Conservation (phyloP, 2,113 vertebrate genomes). For the Solea solea region DNA sequence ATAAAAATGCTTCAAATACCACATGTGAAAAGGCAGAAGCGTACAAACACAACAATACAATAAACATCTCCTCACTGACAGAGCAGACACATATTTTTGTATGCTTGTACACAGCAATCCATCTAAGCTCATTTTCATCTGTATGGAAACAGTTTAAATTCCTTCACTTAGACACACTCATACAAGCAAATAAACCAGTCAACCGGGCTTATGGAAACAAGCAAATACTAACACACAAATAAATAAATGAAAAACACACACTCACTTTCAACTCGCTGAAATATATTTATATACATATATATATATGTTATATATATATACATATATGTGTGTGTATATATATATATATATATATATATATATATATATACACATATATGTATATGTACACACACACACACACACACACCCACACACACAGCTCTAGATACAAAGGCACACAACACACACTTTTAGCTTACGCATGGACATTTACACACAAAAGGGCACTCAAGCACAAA, state of each 20-base stretch:
- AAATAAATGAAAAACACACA: slow-evolving; percentile 41
- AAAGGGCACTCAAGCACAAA: slow-evolving; percentile 57
- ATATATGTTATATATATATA: no score
- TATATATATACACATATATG: no score
- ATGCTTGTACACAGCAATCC: neutral
- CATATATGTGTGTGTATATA: slow-evolving; percentile 38
- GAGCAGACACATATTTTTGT: neutral
- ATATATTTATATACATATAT: no score
- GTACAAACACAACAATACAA: neutral
- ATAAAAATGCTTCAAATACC: slow-evolving; percentile 17
- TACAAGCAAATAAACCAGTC: slow-evolving; percentile 36
- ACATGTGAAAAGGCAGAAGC: neutral
- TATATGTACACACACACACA: slow-evolving; percentile 2
- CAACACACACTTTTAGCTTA: slow-evolving; percentile 49
- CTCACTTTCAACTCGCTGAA: slow-evolving; percentile 36
- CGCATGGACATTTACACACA: slow-evolving; percentile 59
- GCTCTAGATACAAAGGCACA: neutral
- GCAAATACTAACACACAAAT: slow-evolving; percentile 36
- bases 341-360: no score
- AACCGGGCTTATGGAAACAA: slow-evolving; percentile 30
- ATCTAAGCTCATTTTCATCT: slow-evolving; percentile 18
- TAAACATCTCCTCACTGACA: neutral
- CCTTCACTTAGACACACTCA: slow-evolving; percentile 26
- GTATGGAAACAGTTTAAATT: slow-evolving; percentile 40
- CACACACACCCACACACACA: slow-evolving; percentile 6